These are phyloP conservation scores for Acleris holmiana DNA, from an alignment of 2,888 invertebrate genomes.

Conservation along the genomic window DNA sequence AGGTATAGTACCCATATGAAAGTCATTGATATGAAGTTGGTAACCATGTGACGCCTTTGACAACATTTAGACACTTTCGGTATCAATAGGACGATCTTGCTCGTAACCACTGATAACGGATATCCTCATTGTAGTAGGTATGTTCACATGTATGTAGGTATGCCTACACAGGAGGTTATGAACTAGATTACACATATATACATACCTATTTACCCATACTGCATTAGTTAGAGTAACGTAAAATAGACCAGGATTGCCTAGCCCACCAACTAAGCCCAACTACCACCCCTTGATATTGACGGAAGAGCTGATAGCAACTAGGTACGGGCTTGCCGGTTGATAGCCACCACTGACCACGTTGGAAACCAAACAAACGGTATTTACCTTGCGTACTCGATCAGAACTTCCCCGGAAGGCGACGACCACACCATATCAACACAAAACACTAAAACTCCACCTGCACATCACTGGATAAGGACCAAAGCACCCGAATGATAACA, in stretches of 20 bases:
- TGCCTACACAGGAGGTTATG: no score
- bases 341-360: constrained; percentile 31
- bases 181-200: no score
- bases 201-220: no score
- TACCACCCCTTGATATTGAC: not conserved
- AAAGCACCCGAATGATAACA: constrained; percentile 81
- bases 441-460: constrained; percentile 72
- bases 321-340: not conserved
- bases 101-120: no score
- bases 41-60: no score
- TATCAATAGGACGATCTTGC: no score
- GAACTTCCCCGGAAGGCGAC: constrained; percentile 77
- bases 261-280: constrained; percentile 1
- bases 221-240: not conserved
- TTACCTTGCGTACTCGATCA: constrained; percentile 81
- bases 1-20: no score
- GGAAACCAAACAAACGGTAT: constrained; percentile 22
- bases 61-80: no score
- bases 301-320: not conserved
- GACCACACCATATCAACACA: constrained; percentile 82
- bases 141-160: no score
- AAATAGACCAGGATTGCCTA: not conserved
- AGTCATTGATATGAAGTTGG: no score
- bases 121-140: no score
- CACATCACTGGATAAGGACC: constrained; percentile 80